These are phyloP conservation scores for Aphis gossypii DNA, from an alignment of 1,140 invertebrate species.

Conservation along the genomic window DNA sequence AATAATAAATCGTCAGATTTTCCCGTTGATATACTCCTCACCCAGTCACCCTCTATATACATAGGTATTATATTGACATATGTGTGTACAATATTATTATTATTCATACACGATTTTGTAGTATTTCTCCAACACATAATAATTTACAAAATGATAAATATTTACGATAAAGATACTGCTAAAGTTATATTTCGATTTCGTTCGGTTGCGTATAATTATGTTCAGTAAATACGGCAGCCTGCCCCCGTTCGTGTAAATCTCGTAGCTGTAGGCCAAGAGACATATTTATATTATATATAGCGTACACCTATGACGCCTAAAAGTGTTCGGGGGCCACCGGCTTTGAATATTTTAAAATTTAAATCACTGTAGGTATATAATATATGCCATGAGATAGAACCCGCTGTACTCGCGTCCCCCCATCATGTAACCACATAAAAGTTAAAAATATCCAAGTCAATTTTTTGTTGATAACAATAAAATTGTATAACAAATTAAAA, in stretches of 20 bases:
- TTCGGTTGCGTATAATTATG: background rate
- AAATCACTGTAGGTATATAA: background rate
- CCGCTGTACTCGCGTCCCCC: background rate
- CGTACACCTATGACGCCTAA: background rate
- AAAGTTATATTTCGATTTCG: background rate
- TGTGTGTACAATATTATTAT: too few relatives aligned
- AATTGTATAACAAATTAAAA: background rate
- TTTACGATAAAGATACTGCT: background rate
- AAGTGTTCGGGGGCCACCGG: background rate
- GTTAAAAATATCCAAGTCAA: background rate
- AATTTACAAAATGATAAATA: background rate
- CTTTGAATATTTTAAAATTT: conserved; percentile 2
- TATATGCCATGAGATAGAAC: background rate
- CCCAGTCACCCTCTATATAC: too few relatives aligned
- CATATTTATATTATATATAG: background rate
- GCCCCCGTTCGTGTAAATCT: background rate
- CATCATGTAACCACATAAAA: background rate
- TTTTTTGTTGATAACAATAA: background rate
- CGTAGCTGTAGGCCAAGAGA: background rate
- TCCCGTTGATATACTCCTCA: background rate
- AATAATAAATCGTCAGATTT: background rate
- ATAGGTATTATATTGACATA: too few relatives aligned
- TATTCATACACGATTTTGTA: too few relatives aligned
- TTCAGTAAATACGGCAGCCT: background rate
- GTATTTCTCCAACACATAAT: background rate